Base-by-base conservation (phyloP, 2,113 vertebrate genomes). In the Tetrao urogallus region DNA sequence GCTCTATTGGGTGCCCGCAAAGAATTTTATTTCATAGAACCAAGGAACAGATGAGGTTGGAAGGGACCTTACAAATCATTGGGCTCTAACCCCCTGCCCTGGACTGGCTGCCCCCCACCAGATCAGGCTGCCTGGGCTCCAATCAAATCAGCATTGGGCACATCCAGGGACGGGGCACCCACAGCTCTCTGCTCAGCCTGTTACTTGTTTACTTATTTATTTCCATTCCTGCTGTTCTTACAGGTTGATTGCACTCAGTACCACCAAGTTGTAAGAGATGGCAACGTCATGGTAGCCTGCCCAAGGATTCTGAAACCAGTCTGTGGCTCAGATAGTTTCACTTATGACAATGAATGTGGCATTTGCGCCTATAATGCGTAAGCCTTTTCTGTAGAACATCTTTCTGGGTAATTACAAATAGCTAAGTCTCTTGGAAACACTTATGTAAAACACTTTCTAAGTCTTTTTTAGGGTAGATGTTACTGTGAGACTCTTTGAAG, bases 271-370 rank as follows among this genome's bases (percentile, higher is more conserved):
- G 76, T 3, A 18, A 1, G 1, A 13, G 88, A 57, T 12, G 90
- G 4, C 24, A 76, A 76, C 0, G 47, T 73, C 2, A 0, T 93
- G 1, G 13, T 92, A 48, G 27, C 10, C 0, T 97, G 96, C 64
- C 85, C 89, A 30, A 95, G 93, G 84, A 85, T 80, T 11, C 1
- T 89, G 56, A 9, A 64, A 66, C 95, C 93, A 89, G 66, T 97
- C 38, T 97, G 96, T 47, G 96, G 96, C 61, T 95, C 96, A 81
- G 94, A 97, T 3, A 32, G 78, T 52, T 48, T 58, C 67, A 96
- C 96, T 54, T 97, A 96, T 0, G 13, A 63, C 40, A 96, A 81
- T 0, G 95, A 97, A 40, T 97, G 96, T 38, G 91, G 54, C 17
- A 73, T 97, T 67, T 97, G 96, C 7, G 77, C 90, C 66, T 72